These are phyloP conservation scores for Peromyscus leucopus DNA, from an alignment of 2,113 vertebrate species.

Conservation along the genomic window DNA sequence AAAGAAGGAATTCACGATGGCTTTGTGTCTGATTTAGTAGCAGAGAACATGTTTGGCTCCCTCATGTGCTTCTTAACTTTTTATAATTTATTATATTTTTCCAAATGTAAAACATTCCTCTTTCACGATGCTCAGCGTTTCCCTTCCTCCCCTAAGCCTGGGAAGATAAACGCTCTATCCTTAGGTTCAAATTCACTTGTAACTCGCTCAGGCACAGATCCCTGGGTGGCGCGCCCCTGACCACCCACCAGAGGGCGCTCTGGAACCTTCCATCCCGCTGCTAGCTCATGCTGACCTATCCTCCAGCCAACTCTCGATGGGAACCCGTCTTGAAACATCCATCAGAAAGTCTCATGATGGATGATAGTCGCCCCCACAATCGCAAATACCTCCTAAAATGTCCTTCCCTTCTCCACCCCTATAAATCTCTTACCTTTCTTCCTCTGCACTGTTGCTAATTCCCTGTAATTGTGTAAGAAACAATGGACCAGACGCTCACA, in stretches of 20 bases:
- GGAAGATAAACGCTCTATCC: neutral
- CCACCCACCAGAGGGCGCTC: neutral
- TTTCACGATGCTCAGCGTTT: neutral
- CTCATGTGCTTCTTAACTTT: neutral
- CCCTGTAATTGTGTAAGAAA: neutral
- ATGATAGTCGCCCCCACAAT: neutral
- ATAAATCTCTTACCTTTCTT: neutral
- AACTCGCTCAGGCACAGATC: neutral
- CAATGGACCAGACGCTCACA: neutral
- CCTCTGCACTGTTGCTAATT: neutral
- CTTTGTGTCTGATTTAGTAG: neutral
- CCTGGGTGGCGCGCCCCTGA: neutral
- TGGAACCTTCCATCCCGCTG: neutral
- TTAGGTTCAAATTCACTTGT: neutral
- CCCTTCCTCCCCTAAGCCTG: neutral
- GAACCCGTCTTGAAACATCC: neutral
- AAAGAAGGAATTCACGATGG: neutral
- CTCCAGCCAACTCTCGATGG: neutral
- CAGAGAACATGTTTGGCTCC: neutral
- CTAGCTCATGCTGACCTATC: neutral
- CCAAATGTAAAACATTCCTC: slow-evolving; percentile 27
- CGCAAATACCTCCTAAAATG: neutral
- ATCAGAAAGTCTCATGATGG: neutral
- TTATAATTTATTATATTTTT: neutral
- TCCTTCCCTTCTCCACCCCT: neutral